Conservation (phyloP, 1,140 invertebrate species). For the Heterodera schachtii region DNA sequence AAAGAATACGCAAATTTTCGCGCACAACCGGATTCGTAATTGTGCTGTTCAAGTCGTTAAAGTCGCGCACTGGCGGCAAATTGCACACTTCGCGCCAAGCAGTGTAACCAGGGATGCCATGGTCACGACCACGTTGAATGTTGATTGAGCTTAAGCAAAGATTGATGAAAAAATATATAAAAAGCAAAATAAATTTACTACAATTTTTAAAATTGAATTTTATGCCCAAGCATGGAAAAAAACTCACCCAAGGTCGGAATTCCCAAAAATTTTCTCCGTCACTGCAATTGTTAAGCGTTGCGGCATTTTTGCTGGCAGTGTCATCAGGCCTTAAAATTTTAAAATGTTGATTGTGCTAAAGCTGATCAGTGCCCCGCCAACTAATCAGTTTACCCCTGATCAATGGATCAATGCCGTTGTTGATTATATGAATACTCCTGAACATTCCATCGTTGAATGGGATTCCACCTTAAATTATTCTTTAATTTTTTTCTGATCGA, state of each 20-base stretch:
- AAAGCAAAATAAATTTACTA: too few relatives aligned
- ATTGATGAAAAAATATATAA: slow-evolving; percentile 24
- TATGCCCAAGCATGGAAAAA: background rate
- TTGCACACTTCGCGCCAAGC: slow-evolving; percentile 80
- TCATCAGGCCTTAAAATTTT: slow-evolving; percentile 51
- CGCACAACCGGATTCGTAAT: slow-evolving; percentile 59
- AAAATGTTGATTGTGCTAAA: too few relatives aligned
- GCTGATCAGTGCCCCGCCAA: slow-evolving; percentile 71
- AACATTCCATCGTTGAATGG: slow-evolving; percentile 66
- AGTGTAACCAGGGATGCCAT: slow-evolving; percentile 72
- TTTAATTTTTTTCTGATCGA: background rate
- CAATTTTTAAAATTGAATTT: too few relatives aligned
- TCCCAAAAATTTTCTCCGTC: slow-evolving; percentile 65
- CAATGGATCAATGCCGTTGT: slow-evolving; percentile 65
- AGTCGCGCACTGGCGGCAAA: slow-evolving; percentile 73
- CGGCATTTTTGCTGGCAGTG: slow-evolving; percentile 57
- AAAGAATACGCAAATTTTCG: slow-evolving; percentile 58
- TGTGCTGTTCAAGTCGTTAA: slow-evolving; percentile 57
- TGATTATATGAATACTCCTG: slow-evolving; percentile 58
- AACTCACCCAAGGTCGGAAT: slow-evolving; percentile 59
- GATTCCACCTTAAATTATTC: slow-evolving; percentile 48
- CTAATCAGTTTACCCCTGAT: slow-evolving; percentile 55
- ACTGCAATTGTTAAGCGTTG: slow-evolving; percentile 62
- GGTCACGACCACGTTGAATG: slow-evolving; percentile 77
- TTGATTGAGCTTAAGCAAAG: slow-evolving; percentile 64